Evolutionary conservation across 2,888 invertebrate species (phyloP), one percentile per base, ranked within the genome.

Genomic region (Caradrina kadenii): DNA sequence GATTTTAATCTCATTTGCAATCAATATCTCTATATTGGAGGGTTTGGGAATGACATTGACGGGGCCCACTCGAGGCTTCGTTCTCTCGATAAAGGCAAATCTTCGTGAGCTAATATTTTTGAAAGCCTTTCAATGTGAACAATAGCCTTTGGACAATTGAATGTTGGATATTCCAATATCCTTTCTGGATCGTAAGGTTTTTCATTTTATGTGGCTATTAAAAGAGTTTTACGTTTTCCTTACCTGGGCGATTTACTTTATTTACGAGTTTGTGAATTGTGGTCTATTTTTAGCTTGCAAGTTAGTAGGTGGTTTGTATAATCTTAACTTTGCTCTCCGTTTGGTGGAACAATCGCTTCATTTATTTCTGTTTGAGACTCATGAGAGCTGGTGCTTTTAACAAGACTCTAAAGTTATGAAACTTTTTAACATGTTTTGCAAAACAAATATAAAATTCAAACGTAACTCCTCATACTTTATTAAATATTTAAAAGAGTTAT

Each of bases 1-100:
- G 81, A 83, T 86, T 89, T 85, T 87, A 88, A 90, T 88, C 84
- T 85, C 78, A 88, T 90, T 90, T 85, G 82, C 85, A 90, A 89
- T 89, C 84, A 87, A 87, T 86, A 80, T 79, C 79, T 78, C 79
- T 80, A 80, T 84, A 85, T 83, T 81, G 81, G 73, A 73, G 82
- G 85, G 83, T 81, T 72, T 56, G 65, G 69, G 66, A 74, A 76
- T 82, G 86, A 86, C 86, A 86, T 87, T 84, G 87, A 87, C 84
- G 76, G n/a, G 79, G 82, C 68, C 83, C 85, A 84, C 84, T 86
- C 78, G 73, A 83, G 71, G 76, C 74, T 82, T 72, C 54, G 72
- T 79, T 83, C 70, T 62, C 39, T 76, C 73, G 69, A 83, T 81
- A 75, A 83, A 78, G 79, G 82, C 81, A 77, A 83, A 86, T 89